Evolutionary conservation across 2,888 invertebrate genomes (phyloP).

Genomic region (Metallyticus violacea): DNA sequence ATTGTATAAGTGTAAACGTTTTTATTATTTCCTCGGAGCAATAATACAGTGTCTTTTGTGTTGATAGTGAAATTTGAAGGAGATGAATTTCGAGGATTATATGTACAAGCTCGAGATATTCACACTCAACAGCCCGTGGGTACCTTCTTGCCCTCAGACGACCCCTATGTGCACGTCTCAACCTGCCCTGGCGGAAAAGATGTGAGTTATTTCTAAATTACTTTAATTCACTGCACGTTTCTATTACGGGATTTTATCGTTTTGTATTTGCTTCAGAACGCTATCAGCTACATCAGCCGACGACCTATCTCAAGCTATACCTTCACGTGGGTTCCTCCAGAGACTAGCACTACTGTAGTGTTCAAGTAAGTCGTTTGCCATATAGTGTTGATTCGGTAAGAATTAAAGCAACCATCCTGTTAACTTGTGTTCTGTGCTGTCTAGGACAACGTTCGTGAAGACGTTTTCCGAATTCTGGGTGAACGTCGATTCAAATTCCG

Average conservation of each 20-base stretch:
- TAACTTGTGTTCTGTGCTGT: background rate
- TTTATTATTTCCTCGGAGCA: no score
- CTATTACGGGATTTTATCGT: no score
- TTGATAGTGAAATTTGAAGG: background rate
- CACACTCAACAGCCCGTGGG: background rate
- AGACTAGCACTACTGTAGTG: background rate
- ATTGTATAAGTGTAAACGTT: no score
- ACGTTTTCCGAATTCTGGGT: background rate
- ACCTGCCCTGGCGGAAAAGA: background rate
- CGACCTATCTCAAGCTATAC: background rate
- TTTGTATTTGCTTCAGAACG: background rate
- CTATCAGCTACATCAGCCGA: slow-evolving; percentile 6
- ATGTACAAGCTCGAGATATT: background rate
- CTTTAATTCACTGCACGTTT: background rate
- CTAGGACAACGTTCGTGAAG: background rate
- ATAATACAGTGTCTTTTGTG: no score
- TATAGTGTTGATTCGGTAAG: no score
- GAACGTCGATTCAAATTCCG: background rate
- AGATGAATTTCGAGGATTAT: background rate
- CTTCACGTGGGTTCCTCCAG: background rate
- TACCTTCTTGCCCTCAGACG: background rate
- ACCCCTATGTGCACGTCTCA: background rate
- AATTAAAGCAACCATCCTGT: no score
- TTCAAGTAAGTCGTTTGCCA: slow-evolving; percentile 17
- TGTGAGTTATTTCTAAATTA: background rate